Evolutionary conservation across 2,113 vertebrate genomes (phyloP).

Genomic region (Oreochromis aureus): DNA sequence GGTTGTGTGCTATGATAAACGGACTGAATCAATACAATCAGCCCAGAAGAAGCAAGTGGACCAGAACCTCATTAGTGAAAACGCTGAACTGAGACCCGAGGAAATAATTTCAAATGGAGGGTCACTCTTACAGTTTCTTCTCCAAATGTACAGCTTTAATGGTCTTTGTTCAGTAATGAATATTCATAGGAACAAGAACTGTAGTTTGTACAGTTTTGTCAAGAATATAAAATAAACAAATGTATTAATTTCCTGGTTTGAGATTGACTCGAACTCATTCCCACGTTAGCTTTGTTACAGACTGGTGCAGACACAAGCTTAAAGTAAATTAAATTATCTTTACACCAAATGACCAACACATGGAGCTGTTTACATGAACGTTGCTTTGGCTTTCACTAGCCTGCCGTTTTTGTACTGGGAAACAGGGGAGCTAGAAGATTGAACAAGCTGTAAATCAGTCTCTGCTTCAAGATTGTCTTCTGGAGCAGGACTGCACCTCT

Average conservation of each 20-base stretch:
- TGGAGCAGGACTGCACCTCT: neutral
- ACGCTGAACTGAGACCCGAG: neutral
- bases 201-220: neutral
- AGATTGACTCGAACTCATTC: neutral
- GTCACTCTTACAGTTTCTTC: neutral
- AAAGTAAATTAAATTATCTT: neutral
- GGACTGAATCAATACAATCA: neutral
- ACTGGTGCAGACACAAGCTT: neutral
- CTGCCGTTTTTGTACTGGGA: fast-evolving
- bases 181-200: neutral
- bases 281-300: neutral
- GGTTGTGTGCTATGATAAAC: neutral
- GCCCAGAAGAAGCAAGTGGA: neutral
- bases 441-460: neutral
- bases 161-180: neutral
- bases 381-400: neutral
- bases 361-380: neutral
- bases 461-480: neutral
- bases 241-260: neutral
- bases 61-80: constrained; percentile 14
- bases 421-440: neutral
- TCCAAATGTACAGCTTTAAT: neutral
- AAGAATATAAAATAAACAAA: neutral
- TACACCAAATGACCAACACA: neutral
- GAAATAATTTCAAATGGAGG: neutral